Evolutionary conservation across 2,797 vertebrate genomes (phyloP).

Genomic region (Chelon auratus): DNA sequence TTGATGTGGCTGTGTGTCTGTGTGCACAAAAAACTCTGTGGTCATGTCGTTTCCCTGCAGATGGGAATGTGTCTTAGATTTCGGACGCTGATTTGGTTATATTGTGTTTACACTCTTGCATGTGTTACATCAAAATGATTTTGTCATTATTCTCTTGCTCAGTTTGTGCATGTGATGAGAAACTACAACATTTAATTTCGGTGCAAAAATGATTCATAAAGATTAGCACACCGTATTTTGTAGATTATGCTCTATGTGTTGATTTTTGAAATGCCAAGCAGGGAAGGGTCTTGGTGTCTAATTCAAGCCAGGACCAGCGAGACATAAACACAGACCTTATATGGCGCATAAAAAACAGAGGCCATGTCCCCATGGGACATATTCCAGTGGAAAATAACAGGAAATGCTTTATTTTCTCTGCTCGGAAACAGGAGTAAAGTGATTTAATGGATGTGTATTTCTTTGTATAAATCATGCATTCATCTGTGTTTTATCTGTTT

Average conservation of each 20-base stretch:
- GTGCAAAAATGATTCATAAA: conserved; percentile 10
- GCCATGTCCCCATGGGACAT: conserved; percentile 40
- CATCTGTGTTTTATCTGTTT: conserved; percentile 17
- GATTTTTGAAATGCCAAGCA: conserved; percentile 35
- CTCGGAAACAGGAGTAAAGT: conserved; percentile 2
- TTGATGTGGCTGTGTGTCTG: conserved; percentile 8
- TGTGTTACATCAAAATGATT: conserved; percentile 8
- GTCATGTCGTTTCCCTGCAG: conserved; percentile 6
- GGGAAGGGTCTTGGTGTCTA: not conserved
- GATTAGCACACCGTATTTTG: conserved; percentile 5
- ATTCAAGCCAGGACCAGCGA: conserved; percentile 20
- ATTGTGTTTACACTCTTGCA: conserved; percentile 1
- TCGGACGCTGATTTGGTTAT: not conserved
- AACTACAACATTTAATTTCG: conserved; percentile 29
- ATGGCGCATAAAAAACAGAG: conserved; percentile 33
- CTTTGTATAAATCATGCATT: not conserved
- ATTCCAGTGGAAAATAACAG: conserved; percentile 55
- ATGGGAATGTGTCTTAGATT: conserved; percentile 4
- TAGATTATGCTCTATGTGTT: not conserved
- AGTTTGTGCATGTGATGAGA: conserved; percentile 2
- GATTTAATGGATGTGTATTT: not conserved
- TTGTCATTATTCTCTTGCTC: conserved; percentile 12
- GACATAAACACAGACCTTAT: conserved; percentile 48
- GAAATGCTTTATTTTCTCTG: conserved; percentile 35
- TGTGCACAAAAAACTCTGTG: conserved; percentile 17